Evolutionary conservation across 1,140 invertebrate genomes (phyloP).

Genomic region (Geopemphigus sp.): DNA sequence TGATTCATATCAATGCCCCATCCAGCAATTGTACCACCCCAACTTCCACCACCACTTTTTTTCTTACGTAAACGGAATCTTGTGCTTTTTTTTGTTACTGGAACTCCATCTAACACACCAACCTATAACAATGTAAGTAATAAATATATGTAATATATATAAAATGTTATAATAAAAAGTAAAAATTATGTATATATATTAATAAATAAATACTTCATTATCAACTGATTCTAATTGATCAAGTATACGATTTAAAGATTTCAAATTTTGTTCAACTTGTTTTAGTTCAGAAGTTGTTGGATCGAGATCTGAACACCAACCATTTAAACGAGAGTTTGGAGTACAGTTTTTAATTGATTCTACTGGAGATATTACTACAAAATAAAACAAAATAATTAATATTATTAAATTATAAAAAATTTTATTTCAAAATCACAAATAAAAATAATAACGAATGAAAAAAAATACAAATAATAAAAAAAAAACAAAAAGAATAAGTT

Average conservation of each 20-base stretch:
- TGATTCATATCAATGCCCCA: constrained; percentile 54
- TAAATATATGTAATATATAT: not conserved
- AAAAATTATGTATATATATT: not conserved
- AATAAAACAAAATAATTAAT: not conserved
- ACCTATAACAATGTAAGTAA: not conserved
- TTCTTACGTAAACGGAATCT: constrained; percentile 70
- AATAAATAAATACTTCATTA: constrained; percentile 53
- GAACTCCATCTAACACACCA: constrained; percentile 59
- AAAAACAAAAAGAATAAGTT: no score
- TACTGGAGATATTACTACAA: constrained; percentile 34
- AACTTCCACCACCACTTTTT: constrained; percentile 64
- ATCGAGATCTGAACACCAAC: constrained; percentile 59
- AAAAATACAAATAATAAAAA: no score
- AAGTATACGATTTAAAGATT: constrained; percentile 63
- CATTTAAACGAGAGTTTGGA: constrained; percentile 51
- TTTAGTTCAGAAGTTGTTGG: constrained; percentile 63
- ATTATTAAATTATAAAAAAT: not conserved
- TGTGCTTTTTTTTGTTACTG: constrained; percentile 66
- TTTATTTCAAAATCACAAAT: no score
- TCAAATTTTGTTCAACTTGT: constrained; percentile 65
- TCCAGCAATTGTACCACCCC: constrained; percentile 53
- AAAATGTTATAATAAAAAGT: not conserved
- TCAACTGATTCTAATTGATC: constrained; percentile 58
- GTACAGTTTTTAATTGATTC: constrained; percentile 49
- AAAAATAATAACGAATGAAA: no score